Evolutionary conservation across 2,888 invertebrate species (phyloP).

Genomic region (Dolichopus griseipennis): DNA sequence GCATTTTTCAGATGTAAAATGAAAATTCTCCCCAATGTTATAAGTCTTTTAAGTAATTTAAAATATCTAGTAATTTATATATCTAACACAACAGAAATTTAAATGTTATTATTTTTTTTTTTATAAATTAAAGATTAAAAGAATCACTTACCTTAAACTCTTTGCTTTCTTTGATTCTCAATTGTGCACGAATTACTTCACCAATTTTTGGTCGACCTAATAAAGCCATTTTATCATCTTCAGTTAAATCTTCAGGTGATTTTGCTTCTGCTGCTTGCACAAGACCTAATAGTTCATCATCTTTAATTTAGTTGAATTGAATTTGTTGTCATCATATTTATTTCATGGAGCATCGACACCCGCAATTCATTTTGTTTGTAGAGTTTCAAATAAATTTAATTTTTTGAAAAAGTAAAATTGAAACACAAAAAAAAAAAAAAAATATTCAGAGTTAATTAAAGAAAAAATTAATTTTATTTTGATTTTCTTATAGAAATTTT

Average conservation of each 20-base stretch:
- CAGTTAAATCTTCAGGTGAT: slow-evolving; percentile 57
- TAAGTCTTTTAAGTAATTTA: no score
- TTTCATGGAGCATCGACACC: not conserved
- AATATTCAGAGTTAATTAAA: no score
- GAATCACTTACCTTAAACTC: slow-evolving; percentile 81
- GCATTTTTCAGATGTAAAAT: no score
- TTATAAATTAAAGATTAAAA: not conserved
- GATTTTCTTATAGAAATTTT: no score
- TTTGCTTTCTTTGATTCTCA: slow-evolving; percentile 93
- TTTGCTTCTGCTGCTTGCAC: slow-evolving; percentile 57
- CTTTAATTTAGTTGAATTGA: slow-evolving; percentile 23
- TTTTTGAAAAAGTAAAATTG: no score
- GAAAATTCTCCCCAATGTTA: no score
- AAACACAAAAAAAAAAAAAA: no score
- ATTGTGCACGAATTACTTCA: slow-evolving; percentile 72
- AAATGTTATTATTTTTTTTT: not conserved
- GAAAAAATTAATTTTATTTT: no score
- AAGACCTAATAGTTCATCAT: slow-evolving; percentile 53
- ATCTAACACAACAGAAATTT: no score
- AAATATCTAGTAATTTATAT: no score
- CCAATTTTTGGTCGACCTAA: slow-evolving; percentile 89
- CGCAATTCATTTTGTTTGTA: no score
- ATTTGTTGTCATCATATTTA: not conserved
- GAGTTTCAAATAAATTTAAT: no score
- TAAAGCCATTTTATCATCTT: slow-evolving; percentile 77